Evolutionary conservation across 2,113 vertebrate species (phyloP), one percentile per base, ranked within the genome.

Genomic region (Dicaeum eximium): DNA sequence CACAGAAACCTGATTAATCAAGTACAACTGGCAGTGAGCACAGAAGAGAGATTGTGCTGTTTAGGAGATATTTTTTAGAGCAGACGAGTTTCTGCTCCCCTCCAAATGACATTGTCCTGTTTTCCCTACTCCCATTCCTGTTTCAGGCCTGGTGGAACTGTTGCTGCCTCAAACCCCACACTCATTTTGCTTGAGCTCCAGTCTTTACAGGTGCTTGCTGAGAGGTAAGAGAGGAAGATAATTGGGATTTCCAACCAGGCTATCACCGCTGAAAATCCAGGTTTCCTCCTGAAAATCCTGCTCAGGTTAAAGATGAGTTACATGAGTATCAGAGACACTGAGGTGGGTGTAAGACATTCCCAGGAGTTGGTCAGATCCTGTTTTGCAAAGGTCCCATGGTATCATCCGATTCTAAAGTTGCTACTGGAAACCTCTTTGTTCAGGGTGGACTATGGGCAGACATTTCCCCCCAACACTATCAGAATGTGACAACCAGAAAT

Each of bases 1-100:
- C 93, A 93, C 64, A 95, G 20, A 73, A 88, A 93, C 20, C 82
- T 88, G 79, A 83, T 92, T 92, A 94, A 95, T 92, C 72, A 78
- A 86, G 67, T 54, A 50, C 56, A 92, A 90, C 11, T 92, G 67
- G 71, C 78, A 93, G 85, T 4, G 10, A 74, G 64, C 38, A 16
- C 1, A 42, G 48, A 77, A 60, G 23, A 66, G 31, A 82, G 31
- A 54, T 0, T 54, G 31, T 91, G 44, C 21, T 84, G 62, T 61
- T 82, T 9, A 69, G 50, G 57, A 75, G 44, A n/a, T 2, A 27
- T 66, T 47, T 92, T 84, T 58, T 42, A 30, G n/a, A 13, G 23
- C 27, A 80, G 22, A 80, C n/a, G 25, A 91, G 15, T 25, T 80
- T 81, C 69, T 85, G 25, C 66, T 53, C 31, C 50, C 31, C 62